Evolutionary conservation across 2,113 vertebrate species (phyloP).

Genomic region (Malurus melanocephalus): DNA sequence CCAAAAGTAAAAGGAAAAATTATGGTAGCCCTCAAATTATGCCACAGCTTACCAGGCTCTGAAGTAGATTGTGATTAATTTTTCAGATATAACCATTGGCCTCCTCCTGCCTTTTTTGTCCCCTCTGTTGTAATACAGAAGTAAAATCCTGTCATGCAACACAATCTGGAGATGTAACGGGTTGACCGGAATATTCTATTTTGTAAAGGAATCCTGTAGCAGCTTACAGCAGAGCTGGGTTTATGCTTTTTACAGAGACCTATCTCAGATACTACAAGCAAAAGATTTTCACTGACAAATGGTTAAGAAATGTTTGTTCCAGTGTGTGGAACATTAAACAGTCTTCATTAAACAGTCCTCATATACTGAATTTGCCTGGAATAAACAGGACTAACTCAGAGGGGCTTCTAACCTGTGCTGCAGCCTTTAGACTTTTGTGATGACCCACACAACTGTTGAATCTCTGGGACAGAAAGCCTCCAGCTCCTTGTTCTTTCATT

Average conservation of each 20-base stretch:
- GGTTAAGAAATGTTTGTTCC: background rate
- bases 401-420: background rate
- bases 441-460: background rate
- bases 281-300: background rate
- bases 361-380: background rate
- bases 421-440: background rate
- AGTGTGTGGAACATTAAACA: background rate
- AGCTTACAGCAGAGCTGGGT: background rate
- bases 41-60: background rate
- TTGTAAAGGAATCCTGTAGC: background rate
- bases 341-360: background rate
- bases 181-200: background rate
- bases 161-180: background rate
- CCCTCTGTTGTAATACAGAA: background rate
- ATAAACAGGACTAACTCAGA: background rate
- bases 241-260: background rate
- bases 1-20: background rate
- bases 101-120: background rate
- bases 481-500: background rate
- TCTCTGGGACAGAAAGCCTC: background rate
- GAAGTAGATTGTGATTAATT: background rate
- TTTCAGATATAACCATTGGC: background rate
- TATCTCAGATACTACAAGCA: background rate
- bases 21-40: background rate
- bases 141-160: background rate